Percentiles rank a stretch among this genome's conserved stretches.
Evolutionary conservation across 2,113 vertebrate species (phyloP).

Genomic region (rabbit (Oryctolagus cuniculus)): DNA sequence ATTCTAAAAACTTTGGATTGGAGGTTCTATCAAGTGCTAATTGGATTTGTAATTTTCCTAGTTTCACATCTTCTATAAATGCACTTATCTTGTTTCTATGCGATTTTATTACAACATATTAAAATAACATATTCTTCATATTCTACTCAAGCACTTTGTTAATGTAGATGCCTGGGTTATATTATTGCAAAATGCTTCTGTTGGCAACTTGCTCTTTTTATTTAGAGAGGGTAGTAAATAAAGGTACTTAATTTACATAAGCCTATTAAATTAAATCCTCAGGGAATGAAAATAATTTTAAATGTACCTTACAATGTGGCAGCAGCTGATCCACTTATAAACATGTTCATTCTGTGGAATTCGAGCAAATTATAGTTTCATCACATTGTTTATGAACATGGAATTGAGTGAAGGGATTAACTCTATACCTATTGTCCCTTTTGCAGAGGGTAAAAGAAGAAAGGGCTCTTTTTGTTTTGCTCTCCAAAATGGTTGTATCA

Average conservation of each 20-base stretch:
- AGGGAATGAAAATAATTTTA: constrained; percentile 76
- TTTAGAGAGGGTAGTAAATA: constrained; percentile 82
- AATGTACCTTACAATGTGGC: constrained; percentile 70
- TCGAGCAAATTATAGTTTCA: constrained; percentile 46
- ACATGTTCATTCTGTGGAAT: constrained; percentile 60
- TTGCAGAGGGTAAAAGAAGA: not conserved
- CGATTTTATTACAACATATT: constrained; percentile 73
- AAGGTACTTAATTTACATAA: constrained; percentile 84
- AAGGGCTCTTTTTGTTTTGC: not conserved
- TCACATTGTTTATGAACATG: not conserved
- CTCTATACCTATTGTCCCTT: not conserved
- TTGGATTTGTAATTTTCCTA: constrained; percentile 77
- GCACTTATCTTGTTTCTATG: constrained; percentile 38
- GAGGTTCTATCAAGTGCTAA: constrained; percentile 74
- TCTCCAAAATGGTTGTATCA: not conserved
- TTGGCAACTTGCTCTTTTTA: constrained; percentile 76
- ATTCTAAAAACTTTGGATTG: constrained; percentile 65
- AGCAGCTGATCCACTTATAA: constrained; percentile 78
- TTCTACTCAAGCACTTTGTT: constrained; percentile 49
- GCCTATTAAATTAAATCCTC: constrained; percentile 81
- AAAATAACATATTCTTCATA: constrained; percentile 73
- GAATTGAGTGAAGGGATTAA: not conserved
- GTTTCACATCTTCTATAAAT: constrained; percentile 65
- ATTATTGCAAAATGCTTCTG: constrained; percentile 54
- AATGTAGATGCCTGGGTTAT: constrained; percentile 58